These are phyloP conservation scores for Pampusana beccarii DNA, from an alignment of 2,113 vertebrate species.

Conservation along the genomic window DNA sequence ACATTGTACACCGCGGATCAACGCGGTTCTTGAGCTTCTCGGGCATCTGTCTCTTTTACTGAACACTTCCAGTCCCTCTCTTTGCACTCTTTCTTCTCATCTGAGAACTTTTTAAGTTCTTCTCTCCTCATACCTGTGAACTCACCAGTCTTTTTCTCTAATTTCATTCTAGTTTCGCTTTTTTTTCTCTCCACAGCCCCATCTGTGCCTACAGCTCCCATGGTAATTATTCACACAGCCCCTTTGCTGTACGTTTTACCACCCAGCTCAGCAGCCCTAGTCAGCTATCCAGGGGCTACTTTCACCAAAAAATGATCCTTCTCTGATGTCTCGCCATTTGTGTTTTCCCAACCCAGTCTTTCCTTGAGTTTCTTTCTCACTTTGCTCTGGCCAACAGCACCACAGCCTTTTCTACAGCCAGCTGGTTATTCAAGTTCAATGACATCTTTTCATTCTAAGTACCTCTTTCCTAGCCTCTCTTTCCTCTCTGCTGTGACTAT, in stretches of 20 bases:
- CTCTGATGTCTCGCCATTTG: background rate
- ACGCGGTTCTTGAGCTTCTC: background rate
- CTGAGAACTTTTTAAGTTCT: background rate
- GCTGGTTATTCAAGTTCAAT: background rate
- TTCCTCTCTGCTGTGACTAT: background rate
- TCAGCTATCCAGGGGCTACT: background rate
- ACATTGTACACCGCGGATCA: background rate
- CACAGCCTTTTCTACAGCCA: background rate
- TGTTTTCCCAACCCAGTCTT: background rate
- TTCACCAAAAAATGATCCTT: background rate
- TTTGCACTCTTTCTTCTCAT: background rate
- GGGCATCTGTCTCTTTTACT: background rate
- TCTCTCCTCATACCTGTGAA: background rate
- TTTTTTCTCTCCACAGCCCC: fast-evolving
- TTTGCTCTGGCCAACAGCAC: background rate
- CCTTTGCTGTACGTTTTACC: background rate
- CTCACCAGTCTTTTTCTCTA: background rate
- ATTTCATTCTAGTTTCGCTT: background rate
- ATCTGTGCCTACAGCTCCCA: background rate
- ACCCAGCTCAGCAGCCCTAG: fast-evolving
- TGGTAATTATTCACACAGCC: background rate
- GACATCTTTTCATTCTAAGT: background rate
- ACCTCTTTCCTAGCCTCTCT: background rate
- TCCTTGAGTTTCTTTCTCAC: background rate
- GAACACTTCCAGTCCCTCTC: background rate